Base-by-base conservation (phyloP, 2,797 vertebrate species). In the Enteromius radiatus region DNA sequence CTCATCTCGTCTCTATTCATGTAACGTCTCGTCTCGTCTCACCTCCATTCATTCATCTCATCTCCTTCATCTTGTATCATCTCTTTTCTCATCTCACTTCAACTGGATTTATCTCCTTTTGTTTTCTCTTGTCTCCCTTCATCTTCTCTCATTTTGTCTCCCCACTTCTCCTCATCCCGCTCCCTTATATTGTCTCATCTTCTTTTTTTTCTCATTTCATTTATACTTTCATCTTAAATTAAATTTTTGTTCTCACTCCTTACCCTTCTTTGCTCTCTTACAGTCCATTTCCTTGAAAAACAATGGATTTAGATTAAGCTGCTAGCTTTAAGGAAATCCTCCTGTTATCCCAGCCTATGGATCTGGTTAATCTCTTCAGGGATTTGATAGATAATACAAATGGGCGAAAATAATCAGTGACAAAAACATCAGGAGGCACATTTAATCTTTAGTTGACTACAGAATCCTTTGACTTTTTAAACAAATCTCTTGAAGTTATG, bases 341-440 rank as follows among this genome's bases (percentile, higher is more conserved):
- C 21, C 6, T n/a, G 12, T 10, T 7, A 70, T 21, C 23, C 3
- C 11, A 1, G 23, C 28, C 49, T 45, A 59, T 59, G 38, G 36
- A 70, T 43, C 17, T 6, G 21, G 52, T 59, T 70, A 69, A 70
- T 80, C 36, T 69, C 36, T 52, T 59, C 10, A 3, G 52, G 67
- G 77, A 36, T 26, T 68, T 52, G 38, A 14, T 41, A 69, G 67
- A 31, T 79, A 43, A 70, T 80, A 41, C 17, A 59, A 19, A 23
- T 26, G 11, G 78, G 21, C n/a, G 26, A 31, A 15, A 19, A 14
- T 68, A 23, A 56, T 54, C 54, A 1, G 26, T 43, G 54, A 17
- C 17, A 21, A 26, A 69, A 59, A 70, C 38, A 3, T 15, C 67
- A 70, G 65, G 17, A 1, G 19, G 10, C 17, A 6, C n/a, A 68